These are phyloP conservation scores for Drosophila sturtevanti DNA, from an alignment of 1,140 invertebrate species.

Conservation along the genomic window DNA sequence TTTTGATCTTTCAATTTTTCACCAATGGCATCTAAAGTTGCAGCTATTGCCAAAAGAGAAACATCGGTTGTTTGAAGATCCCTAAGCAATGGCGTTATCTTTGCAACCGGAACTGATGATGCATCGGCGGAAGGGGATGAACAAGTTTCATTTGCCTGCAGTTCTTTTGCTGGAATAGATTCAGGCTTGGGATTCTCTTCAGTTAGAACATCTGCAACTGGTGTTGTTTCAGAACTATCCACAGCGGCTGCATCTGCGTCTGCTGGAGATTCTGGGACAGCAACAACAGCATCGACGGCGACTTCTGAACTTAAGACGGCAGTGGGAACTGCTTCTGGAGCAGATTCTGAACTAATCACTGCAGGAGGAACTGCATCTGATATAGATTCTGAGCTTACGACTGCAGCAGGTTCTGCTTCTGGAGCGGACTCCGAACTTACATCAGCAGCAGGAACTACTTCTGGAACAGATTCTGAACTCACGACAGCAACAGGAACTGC, in stretches of 20 bases:
- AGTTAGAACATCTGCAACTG: neutral
- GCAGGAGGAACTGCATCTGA: constrained; percentile 2
- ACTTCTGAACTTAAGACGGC: neutral
- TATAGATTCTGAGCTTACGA: neutral
- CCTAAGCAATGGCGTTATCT: constrained; percentile 53
- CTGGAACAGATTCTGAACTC: neutral
- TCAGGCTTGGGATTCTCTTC: neutral
- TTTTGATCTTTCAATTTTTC: constrained; percentile 60
- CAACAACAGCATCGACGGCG: neutral
- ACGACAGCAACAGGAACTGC: neutral
- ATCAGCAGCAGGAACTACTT: neutral
- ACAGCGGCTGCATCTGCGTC: neutral
- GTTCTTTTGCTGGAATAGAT: neutral
- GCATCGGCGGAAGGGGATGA: constrained; percentile 17
- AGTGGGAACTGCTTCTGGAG: neutral
- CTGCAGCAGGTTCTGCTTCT: neutral
- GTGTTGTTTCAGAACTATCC: neutral
- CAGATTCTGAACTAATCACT: neutral
- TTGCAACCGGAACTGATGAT: constrained; percentile 45
- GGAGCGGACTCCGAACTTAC: neutral
- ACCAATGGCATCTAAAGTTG: constrained; percentile 58
- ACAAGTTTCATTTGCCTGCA: neutral
- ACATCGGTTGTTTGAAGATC: constrained; percentile 57
- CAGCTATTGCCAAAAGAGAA: constrained; percentile 56
- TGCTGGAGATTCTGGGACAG: neutral